A percentile compares a stretch with the other conserved stretches of the same genome.
These are phyloP conservation scores for Trichomalopsis sarcophagae DNA, from an alignment of 1,140 invertebrate genomes.

Conservation along the genomic window DNA sequence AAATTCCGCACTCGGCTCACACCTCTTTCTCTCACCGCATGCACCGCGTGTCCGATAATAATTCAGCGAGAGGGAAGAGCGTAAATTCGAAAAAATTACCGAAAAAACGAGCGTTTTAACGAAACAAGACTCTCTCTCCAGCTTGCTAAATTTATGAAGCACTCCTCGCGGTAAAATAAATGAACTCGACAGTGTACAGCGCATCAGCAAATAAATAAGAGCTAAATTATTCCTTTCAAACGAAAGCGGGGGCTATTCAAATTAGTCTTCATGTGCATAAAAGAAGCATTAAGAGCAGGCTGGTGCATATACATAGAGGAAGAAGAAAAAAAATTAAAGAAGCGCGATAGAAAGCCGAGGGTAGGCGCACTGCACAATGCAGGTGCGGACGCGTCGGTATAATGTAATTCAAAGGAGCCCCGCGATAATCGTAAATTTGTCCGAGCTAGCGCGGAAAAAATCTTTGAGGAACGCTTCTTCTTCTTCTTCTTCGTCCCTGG, in stretches of 20 bases:
- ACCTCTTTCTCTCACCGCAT: too few relatives aligned
- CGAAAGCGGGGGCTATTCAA: constrained; percentile 18
- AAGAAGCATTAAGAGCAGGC: constrained; percentile 18
- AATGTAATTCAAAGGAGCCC: constrained; percentile 30
- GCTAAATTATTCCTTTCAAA: constrained; percentile 27
- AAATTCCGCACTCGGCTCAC: not conserved
- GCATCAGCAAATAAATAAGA: constrained; percentile 24
- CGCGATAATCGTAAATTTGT: constrained; percentile 38
- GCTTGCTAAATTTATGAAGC: not conserved
- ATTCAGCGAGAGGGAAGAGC: too few relatives aligned
- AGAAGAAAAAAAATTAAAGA: not conserved
- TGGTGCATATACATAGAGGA: not conserved
- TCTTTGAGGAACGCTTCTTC: constrained; percentile 25
- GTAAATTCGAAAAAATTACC: constrained; percentile 4
- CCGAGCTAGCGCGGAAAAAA: not conserved
- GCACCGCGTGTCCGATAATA: too few relatives aligned
- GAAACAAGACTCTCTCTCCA: not conserved
- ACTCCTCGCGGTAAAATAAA: not conserved
- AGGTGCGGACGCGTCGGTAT: not conserved
- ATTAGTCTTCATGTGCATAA: constrained; percentile 32
- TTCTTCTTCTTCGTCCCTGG: not conserved
- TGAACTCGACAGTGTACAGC: not conserved
- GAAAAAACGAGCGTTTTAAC: not conserved
- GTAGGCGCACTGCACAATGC: constrained; percentile 6
- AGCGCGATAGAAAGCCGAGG: not conserved